Conservation (phyloP, 2,113 vertebrate species). For the Pampusana beccarii region DNA sequence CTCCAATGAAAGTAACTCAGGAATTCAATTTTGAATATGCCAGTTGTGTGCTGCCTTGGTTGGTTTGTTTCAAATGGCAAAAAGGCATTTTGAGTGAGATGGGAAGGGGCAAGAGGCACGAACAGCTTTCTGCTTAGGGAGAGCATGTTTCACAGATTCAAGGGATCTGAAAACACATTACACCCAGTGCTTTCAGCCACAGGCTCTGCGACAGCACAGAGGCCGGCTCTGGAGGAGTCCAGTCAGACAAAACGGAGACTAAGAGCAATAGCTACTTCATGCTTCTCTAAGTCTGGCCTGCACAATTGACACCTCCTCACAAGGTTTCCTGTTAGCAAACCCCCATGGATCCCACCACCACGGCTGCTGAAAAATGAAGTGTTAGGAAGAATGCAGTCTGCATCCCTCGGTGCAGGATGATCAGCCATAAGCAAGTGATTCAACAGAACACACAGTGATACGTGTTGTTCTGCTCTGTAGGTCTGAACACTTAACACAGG, state of each 20-base stretch:
- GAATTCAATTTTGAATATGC: background rate
- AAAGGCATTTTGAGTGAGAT: background rate
- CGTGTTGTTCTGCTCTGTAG: background rate
- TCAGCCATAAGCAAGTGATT: background rate
- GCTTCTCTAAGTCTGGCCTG: background rate
- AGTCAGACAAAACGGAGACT: background rate
- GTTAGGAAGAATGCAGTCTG: background rate
- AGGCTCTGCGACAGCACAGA: background rate
- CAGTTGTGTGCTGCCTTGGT: background rate
- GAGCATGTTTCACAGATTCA: background rate
- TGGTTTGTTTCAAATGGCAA: background rate
- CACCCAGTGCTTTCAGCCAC: background rate
- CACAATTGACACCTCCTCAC: background rate
- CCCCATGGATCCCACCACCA: background rate
- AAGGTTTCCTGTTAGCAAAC: background rate
- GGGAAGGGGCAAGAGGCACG: background rate
- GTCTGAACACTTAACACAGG: background rate
- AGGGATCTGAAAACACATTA: background rate
- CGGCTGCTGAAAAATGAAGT: background rate
- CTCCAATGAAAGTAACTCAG: background rate
- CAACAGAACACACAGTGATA: background rate
- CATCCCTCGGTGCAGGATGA: background rate
- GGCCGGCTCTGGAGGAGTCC: background rate
- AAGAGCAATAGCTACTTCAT: background rate
- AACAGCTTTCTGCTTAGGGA: background rate